Conservation (phyloP, 2,797 vertebrate genomes). For the Oryzias dopingdopingensis region DNA sequence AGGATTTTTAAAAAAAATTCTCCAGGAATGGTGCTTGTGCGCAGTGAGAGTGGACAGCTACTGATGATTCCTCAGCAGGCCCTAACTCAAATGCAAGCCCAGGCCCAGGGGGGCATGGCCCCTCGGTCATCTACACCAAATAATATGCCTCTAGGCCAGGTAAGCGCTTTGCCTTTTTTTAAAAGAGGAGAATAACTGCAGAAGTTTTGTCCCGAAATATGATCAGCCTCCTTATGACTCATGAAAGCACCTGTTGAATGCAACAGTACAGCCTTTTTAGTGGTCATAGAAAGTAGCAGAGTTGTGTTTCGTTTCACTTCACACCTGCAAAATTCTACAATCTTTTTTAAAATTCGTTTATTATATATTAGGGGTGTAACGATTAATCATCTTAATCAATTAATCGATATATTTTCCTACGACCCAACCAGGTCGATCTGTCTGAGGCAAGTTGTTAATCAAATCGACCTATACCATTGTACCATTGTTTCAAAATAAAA, state of each 20-base stretch:
- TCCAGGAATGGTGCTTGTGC: conserved; percentile 92
- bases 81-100: conserved; percentile 91
- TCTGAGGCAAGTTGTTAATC: too few species aligned
- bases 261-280: neutral
- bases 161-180: conserved; percentile 45
- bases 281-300: too few species aligned
- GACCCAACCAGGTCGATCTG: too few species aligned
- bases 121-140: conserved; percentile 86
- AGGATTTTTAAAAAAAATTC: too few species aligned
- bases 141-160: conserved; percentile 86
- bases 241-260: conserved; percentile 13
- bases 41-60: conserved; percentile 92
- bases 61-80: conserved; percentile 95
- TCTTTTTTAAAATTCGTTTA: too few species aligned
- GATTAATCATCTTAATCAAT: too few species aligned
- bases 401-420: too few species aligned
- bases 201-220: neutral
- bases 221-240: neutral
- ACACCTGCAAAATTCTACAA: too few species aligned
- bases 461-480: too few species aligned
- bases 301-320: too few species aligned
- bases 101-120: conserved; percentile 83
- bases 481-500: too few species aligned
- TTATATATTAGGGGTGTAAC: too few species aligned
- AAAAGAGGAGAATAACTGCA: neutral